Percentiles rank a stretch among this genome's conserved stretches.
Conservation (phyloP, 2,113 vertebrate genomes). For the Cyanoramphus novaezelandiae region DNA sequence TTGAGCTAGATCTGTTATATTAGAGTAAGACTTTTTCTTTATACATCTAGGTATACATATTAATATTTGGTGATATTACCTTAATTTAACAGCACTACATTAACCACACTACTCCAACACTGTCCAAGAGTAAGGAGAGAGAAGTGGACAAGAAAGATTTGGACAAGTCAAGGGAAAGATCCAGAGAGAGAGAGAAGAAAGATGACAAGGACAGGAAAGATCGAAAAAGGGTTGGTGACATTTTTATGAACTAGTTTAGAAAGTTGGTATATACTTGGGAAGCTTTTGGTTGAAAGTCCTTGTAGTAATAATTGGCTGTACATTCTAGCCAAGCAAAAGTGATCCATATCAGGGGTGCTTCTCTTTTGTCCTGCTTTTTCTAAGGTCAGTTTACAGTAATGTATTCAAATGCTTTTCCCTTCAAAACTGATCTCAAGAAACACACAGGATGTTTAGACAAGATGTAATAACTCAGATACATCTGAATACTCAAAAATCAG, state of each 20-base stretch:
- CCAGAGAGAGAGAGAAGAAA: constrained; percentile 91
- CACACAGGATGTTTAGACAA: neutral
- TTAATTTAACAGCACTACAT: constrained; percentile 89
- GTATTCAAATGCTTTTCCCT: neutral
- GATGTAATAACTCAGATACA: neutral
- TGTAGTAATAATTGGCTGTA: neutral
- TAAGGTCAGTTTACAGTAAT: neutral
- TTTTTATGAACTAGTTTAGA: constrained; percentile 63
- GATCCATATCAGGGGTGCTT: accelerated
- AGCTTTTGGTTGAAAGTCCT: neutral
- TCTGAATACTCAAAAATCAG: neutral
- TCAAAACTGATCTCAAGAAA: neutral
- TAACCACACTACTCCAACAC: constrained; percentile 85
- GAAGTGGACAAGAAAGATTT: constrained; percentile 91
- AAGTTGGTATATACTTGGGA: neutral
- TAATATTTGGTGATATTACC: constrained; percentile 79
- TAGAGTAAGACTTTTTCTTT: constrained; percentile 48
- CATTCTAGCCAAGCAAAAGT: neutral
- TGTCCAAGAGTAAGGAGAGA: constrained; percentile 90
- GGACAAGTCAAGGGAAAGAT: constrained; percentile 89
- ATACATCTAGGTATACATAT: constrained; percentile 36
- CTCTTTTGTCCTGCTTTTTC: neutral
- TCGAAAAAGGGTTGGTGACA: constrained; percentile 86
- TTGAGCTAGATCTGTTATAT: neutral
- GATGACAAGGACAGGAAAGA: constrained; percentile 91